A percentile compares a stretch with the other conserved stretches of the same genome.
Evolutionary conservation across 2,888 invertebrate species (phyloP).

Genomic region (Lamellibrachia satsuma): DNA sequence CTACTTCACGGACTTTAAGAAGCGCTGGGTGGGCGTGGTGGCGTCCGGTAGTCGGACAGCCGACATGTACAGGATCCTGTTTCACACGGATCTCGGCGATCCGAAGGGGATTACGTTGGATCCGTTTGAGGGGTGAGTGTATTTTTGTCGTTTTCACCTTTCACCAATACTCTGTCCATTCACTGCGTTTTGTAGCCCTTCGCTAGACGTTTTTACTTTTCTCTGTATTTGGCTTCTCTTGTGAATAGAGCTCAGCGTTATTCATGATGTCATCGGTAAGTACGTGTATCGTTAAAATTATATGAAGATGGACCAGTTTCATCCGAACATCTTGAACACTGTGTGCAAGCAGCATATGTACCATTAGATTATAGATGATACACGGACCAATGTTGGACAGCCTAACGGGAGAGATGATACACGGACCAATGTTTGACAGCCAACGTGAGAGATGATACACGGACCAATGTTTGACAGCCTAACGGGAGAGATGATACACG

Average conservation of each 20-base stretch:
- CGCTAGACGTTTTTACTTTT: no score
- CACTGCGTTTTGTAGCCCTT: no score
- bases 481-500: background rate
- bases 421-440: background rate
- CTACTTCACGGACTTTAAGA: background rate
- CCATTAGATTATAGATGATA: background rate
- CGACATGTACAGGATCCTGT: background rate
- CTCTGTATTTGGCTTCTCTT: no score
- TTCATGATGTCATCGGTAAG: no score
- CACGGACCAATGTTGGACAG: background rate
- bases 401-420: background rate
- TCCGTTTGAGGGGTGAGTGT: conserved; percentile 12
- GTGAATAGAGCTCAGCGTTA: no score
- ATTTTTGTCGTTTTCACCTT: background rate
- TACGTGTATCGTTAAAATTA: no score
- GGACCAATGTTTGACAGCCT: background rate
- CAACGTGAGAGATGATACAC: background rate
- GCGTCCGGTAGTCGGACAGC: background rate
- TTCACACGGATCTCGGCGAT: background rate
- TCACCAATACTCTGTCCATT: no score
- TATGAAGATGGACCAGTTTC: no score
- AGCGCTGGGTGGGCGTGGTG: background rate
- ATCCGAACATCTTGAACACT: background rate
- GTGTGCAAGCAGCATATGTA: background rate
- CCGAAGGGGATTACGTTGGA: background rate